Evolutionary conservation across 2,797 vertebrate species (phyloP), one percentile per base, ranked within the genome.

Genomic region (Brotogeris chrysoptera): DNA sequence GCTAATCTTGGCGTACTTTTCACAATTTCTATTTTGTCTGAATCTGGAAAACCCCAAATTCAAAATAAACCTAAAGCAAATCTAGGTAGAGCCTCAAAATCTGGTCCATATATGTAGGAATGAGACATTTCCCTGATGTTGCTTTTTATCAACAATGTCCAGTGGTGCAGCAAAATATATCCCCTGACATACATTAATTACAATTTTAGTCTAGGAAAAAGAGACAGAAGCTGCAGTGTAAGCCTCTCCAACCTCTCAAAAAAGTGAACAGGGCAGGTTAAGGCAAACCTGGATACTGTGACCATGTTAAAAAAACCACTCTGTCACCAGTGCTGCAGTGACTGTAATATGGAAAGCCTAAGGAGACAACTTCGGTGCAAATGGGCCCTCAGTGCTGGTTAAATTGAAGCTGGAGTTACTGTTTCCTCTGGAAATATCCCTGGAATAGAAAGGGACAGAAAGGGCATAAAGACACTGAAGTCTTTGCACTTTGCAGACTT

Each of bases 391-490:
- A 43, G 49, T 0, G 0, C 20, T 84, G 49, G 27, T 88, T 43
- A 76, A 90, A 60, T 10, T 47, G 47, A 61, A 93, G 17, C 38
- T 74, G 65, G 52, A 85, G 47, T 84, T 92, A 61, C 18, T 57
- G 23, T 63, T 94, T 86, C 20, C 10, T 81, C 52, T 84, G 85
- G 41, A 92, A 94, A 92, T 23, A 68, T 39, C 52, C 24, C 57
- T 87, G 52, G 41, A 94, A 85, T 8, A 53, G 28, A 77, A 77
- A 63, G 6, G 13, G 43, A 63, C 8, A 74, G 19, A 59, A 44
- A 13, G 14, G 43, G 46, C 41, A 71, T 39, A 61, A 87, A 72
- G 24, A 14, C 36, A 59, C 57, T 36, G 12, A 10, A 53, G 38
- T 38, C 74, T 77, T 76, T 93, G 24, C 41, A 47, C 24, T 78